Base-by-base conservation (phyloP, 2,888 invertebrate species). In the Lacanobia wlatinum region DNA sequence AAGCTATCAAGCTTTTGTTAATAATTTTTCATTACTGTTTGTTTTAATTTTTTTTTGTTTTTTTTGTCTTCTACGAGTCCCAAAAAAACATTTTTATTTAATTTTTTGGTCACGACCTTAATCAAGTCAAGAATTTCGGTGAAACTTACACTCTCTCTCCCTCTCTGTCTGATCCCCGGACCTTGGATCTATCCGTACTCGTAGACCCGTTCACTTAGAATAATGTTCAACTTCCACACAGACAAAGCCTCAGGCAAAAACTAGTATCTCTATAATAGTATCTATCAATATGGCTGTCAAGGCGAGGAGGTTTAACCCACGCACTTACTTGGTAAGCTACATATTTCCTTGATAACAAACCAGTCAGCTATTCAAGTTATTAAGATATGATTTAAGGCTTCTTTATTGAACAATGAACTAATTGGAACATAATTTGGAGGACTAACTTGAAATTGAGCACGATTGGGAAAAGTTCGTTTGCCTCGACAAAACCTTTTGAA, bases 281-380 rank as follows among this genome's bases (percentile, higher is more conserved):
- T 46, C 23, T 53, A 53, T 46, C 23, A 70, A 23, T 71, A 60
- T 28, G 12, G 12, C 28, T 56, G 18, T 80, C 83, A 81, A 81
- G 83, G 81, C 60, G 2, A 83, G 63, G 69, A 0, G 10, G 80
- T 75, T 12, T 55, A 40, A 59, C 62, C 68, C 46, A 73, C 64
- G 4, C 43, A 10, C 40, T 40, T 60, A 58, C 62, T 46, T 55
- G 46, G 23, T 66, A 61, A n/a, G 7, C n/a, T 1, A 61, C 38
- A 28, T 40, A 34, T 40, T 73, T 73, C 50, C 38, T 82, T 55
- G 21, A 62, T 55, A 52, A 43, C 12, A 58, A n/a, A 76, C 65
- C 43, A 23, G 60, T 64, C 74, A 38, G 2, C 40, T 21, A 21
- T 53, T 34, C 14, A 21, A 46, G 48, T 61, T 52, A 55, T 67